Evolutionary conservation across 2,113 vertebrate species (phyloP).

Genomic region (Aramus guarauna): DNA sequence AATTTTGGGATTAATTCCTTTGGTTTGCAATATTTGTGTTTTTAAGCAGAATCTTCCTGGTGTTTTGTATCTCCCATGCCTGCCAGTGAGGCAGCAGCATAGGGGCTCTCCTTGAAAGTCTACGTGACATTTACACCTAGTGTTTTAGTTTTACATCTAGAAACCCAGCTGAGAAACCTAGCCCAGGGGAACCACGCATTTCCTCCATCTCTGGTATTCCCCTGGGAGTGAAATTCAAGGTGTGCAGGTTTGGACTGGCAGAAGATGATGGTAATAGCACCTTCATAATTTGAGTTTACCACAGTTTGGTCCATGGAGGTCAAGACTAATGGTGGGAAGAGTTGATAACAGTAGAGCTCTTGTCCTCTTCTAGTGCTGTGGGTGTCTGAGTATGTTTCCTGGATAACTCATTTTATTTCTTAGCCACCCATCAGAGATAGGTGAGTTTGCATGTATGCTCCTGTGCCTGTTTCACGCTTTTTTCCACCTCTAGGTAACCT

Average conservation of each 20-base stretch:
- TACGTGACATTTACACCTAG: neutral
- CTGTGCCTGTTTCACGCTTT: neutral
- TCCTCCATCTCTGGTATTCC: neutral
- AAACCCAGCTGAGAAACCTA: neutral
- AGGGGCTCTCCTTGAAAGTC: neutral
- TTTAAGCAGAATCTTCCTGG: neutral
- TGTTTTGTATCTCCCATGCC: neutral
- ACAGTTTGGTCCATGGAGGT: neutral
- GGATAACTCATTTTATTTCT: neutral
- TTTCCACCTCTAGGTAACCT: neutral
- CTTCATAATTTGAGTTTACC: neutral
- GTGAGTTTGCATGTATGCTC: neutral
- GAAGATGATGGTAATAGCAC: neutral
- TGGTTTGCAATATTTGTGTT: neutral
- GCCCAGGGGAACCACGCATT: fast-evolving
- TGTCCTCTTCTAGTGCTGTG: neutral
- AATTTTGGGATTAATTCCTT: neutral
- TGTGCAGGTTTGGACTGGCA: neutral
- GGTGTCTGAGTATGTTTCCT: neutral
- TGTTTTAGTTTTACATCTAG: neutral
- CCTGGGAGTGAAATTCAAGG: neutral
- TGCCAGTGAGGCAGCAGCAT: neutral
- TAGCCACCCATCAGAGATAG: neutral
- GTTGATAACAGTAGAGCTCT: neutral
- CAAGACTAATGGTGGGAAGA: neutral